phyloP scores from a whole-genome alignment of 2,888 invertebrate species.

The Atethmia centrago region DNA sequence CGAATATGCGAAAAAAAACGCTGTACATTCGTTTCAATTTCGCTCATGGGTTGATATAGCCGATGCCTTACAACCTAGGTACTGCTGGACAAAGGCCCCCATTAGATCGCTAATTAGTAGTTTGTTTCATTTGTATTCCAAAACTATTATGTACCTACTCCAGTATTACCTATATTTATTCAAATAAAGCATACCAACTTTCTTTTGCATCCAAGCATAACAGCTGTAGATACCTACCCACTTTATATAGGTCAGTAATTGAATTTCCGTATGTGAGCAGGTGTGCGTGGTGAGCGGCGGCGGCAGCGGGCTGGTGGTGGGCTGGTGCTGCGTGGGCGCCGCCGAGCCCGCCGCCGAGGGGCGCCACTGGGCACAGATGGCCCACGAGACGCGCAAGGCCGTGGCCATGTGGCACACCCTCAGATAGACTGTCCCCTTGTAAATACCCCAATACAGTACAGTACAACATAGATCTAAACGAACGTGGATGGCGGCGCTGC shows the following conservation, averaged over 20 bases:
- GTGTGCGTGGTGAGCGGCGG: constrained; percentile 88
- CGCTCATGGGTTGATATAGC: neutral
- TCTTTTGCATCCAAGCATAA: neutral
- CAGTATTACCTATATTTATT: neutral
- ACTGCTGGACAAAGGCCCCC: neutral
- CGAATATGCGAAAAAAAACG: neutral
- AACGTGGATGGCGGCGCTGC: neutral
- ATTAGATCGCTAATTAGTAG: neutral
- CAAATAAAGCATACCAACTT: neutral
- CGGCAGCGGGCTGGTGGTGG: constrained; percentile 88
- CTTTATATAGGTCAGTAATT: neutral
- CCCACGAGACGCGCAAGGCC: constrained; percentile 95
- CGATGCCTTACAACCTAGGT: too few relatives aligned
- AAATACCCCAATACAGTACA: constrained; percentile 9
- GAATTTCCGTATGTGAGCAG: constrained; percentile 65
- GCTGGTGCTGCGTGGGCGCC: constrained; percentile 94
- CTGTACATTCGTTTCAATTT: neutral
- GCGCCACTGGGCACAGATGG: constrained; percentile 97
- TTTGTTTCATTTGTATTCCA: neutral
- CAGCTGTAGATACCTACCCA: neutral
- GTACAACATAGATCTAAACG: constrained; percentile 17
- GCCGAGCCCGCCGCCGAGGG: constrained; percentile 92
- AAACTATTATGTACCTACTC: neutral
- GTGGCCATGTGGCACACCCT: constrained; percentile 97
- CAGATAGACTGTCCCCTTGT: constrained; percentile 86